Conservation (phyloP, 53 echinoderm and acorn worm genomes). For the Temnopleurus reevesii region DNA sequence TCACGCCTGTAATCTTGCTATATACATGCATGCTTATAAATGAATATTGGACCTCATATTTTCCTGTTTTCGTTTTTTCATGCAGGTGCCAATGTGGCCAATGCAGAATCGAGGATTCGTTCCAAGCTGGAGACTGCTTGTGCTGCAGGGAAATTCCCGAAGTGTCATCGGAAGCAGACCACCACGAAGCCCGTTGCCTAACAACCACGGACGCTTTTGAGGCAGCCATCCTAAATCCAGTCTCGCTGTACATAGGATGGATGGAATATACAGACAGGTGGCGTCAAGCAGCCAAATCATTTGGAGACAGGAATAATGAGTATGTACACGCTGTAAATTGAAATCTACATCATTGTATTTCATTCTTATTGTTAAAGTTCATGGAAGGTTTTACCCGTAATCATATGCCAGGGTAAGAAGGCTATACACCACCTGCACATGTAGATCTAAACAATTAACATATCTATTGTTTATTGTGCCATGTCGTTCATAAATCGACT, state of each 20-base stretch:
- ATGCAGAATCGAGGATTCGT: background rate
- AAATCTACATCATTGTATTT: too few relatives aligned
- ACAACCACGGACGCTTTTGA: constrained; percentile 6
- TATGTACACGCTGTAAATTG: too few relatives aligned
- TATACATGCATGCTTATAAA: too few relatives aligned
- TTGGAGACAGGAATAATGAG: constrained; percentile 42
- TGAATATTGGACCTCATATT: too few relatives aligned
- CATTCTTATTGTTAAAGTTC: too few relatives aligned
- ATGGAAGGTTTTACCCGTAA: too few relatives aligned
- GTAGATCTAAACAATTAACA: too few relatives aligned
- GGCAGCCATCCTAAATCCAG: constrained; percentile 40
- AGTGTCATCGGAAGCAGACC: background rate
- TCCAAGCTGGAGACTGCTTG: background rate
- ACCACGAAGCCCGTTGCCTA: background rate
- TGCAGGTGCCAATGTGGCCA: constrained; percentile 34
- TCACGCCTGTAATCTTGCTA: too few relatives aligned
- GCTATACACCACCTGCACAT: too few relatives aligned
- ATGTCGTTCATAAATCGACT: too few relatives aligned
- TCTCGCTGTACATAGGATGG: constrained; percentile 51
- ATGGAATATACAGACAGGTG: constrained; percentile 32
- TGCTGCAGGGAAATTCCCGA: constrained; percentile 12
- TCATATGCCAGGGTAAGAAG: too few relatives aligned
- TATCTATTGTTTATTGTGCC: too few relatives aligned
- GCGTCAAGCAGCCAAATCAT: constrained; percentile 33
- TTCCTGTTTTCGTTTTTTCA: constrained; percentile 5